Percentiles rank a stretch among this genome's conserved stretches.
Conservation (phyloP, 2,797 vertebrate species). For the Eidolon dupreanum region DNA sequence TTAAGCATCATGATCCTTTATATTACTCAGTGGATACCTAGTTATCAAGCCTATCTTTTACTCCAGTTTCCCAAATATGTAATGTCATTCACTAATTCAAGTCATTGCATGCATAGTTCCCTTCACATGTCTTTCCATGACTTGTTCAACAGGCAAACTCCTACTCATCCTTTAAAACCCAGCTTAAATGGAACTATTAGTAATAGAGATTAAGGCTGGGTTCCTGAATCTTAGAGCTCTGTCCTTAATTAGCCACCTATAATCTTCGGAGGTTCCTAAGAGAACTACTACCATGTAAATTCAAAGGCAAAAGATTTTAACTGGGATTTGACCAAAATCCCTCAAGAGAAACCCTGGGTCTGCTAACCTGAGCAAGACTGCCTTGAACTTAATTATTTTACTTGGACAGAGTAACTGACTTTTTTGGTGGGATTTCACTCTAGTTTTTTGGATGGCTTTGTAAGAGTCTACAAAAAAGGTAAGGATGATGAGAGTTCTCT, state of each 20-base stretch:
- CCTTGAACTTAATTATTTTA: conserved; percentile 41
- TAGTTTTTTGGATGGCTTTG: background rate
- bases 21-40: background rate
- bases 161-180: conserved; percentile 12
- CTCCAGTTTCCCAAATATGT: background rate
- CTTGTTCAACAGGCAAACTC: background rate
- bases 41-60: background rate
- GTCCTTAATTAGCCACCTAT: background rate
- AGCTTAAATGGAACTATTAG: background rate
- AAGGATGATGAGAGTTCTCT: background rate
- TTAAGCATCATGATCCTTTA: background rate
- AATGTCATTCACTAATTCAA: background rate
- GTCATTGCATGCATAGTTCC: background rate
- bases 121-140: background rate
- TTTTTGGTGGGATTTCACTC: background rate
- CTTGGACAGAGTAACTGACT: background rate
- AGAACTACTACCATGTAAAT: background rate
- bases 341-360: background rate
- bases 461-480: background rate
- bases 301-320: conserved; percentile 42
- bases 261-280: background rate
- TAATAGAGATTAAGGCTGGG: background rate
- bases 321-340: background rate
- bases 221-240: background rate
- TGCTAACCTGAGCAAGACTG: background rate